Evolutionary conservation across 1,140 invertebrate genomes (phyloP).

Genomic region (Galleria mellonella): DNA sequence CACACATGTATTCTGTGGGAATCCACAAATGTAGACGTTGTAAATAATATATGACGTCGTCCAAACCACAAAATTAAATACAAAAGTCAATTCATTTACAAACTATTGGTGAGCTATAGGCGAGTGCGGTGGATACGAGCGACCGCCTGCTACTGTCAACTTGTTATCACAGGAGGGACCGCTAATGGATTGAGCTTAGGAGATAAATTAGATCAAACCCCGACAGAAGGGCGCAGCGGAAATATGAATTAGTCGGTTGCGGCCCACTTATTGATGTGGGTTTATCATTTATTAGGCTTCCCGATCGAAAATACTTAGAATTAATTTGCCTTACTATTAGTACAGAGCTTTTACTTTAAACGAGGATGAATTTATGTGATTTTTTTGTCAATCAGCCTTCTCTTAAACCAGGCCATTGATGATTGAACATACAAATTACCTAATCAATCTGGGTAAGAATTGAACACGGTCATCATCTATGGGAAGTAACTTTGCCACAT

Average conservation of each 20-base stretch:
- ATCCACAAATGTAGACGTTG: conserved; percentile 3
- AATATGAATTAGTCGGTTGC: conserved; percentile 42
- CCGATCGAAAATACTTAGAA: no score
- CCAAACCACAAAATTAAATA: not conserved
- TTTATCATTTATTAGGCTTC: not conserved
- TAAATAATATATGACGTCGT: not conserved
- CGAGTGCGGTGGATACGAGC: conserved; percentile 10
- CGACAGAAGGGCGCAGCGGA: conserved; percentile 53
- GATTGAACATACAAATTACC: no score
- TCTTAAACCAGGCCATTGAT: no score
- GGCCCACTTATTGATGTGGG: conserved; percentile 13
- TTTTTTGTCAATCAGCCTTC: no score
- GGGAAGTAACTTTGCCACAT: no score
- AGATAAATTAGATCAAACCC: conserved; percentile 63
- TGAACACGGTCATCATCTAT: no score
- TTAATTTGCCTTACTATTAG: no score
- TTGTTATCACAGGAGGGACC: conserved; percentile 45
- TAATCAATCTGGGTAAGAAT: no score
- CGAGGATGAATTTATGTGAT: no score
- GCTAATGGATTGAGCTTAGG: conserved; percentile 56
- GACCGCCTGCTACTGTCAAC: conserved; percentile 37
- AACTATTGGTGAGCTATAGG: no score
- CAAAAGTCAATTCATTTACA: no score
- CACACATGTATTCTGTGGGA: conserved; percentile 4
- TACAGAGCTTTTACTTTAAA: no score